Conservation (phyloP, 2,797 vertebrate species). For the Lepus oiostolus region DNA sequence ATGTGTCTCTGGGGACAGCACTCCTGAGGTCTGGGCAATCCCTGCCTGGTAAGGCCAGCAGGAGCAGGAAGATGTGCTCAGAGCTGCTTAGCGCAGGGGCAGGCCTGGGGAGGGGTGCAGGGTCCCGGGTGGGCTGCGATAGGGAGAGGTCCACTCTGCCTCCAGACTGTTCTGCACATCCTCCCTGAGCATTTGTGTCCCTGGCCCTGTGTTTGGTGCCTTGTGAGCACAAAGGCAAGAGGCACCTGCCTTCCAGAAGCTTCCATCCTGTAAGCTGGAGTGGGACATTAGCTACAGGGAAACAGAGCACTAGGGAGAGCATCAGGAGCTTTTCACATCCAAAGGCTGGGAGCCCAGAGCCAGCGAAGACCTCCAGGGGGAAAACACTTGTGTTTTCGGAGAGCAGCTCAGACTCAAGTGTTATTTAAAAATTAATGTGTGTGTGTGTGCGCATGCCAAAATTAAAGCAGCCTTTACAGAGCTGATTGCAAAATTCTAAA, state of each 20-base stretch:
- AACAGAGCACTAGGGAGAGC: background rate
- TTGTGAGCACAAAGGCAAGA: background rate
- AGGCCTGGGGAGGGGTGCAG: background rate
- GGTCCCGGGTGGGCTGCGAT: background rate
- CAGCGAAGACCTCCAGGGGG: background rate
- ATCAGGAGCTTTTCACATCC: background rate
- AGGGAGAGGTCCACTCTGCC: too few species aligned
- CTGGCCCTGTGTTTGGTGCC: background rate
- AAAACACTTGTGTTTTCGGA: background rate
- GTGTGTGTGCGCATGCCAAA: background rate
- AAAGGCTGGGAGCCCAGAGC: background rate
- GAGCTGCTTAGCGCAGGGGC: background rate
- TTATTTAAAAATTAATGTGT: background rate
- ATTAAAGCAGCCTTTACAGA: background rate
- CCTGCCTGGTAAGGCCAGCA: background rate
- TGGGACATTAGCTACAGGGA: background rate
- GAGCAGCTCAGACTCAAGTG: background rate
- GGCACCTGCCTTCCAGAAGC: background rate
- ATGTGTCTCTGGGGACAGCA: background rate
- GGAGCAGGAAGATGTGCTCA: too few species aligned
- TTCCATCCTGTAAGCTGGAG: background rate
- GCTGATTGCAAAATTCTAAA: constrained; percentile 14
- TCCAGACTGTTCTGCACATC: background rate
- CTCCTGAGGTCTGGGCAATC: constrained; percentile 1
- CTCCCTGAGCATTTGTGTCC: background rate